Conservation (phyloP, 2,888 invertebrate genomes). For the Leuctra nigra region DNA sequence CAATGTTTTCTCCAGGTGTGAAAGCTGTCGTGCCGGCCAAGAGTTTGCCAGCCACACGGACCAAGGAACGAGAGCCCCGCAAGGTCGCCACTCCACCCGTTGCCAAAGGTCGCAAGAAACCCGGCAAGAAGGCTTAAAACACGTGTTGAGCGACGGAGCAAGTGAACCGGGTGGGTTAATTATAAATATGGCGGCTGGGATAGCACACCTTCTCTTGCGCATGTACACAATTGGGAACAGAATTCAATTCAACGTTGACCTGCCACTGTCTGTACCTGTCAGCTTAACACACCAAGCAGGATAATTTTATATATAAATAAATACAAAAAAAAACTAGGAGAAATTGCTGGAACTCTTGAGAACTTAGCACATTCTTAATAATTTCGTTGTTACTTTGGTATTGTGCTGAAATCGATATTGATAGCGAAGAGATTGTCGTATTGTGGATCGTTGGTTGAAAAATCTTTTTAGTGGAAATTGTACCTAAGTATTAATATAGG, state of each 20-base stretch:
- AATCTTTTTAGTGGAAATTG: conserved; percentile 17
- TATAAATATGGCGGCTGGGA: no score
- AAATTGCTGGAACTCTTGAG: conserved; percentile 21
- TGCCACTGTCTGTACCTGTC: conserved; percentile 19
- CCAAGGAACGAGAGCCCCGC: conserved; percentile 26
- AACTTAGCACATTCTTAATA: conserved; percentile 19
- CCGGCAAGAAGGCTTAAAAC: conserved; percentile 28
- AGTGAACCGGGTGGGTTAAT: background rate
- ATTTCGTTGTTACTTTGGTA: conserved; percentile 12
- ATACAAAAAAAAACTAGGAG: conserved; percentile 17
- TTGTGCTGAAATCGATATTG: conserved; percentile 21
- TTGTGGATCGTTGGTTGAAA: background rate
- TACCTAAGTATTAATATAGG: conserved; percentile 3
- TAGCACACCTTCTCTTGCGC: conserved; percentile 18
- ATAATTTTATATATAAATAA: conserved; percentile 25
- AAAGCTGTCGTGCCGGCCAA: conserved; percentile 21
- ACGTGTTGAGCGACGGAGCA: background rate
- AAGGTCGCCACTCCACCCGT: conserved; percentile 11
- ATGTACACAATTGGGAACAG: conserved; percentile 22
- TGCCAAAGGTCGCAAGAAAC: conserved; percentile 27
- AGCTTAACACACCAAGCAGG: conserved; percentile 20
- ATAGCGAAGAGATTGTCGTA: conserved; percentile 9
- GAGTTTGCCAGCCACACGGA: conserved; percentile 23
- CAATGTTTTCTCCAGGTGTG: conserved; percentile 20
- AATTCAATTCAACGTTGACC: conserved; percentile 2